Percentiles rank a stretch among this genome's conserved stretches.
These are phyloP conservation scores for Rotaria magnacalcarata DNA, from an alignment of 2,888 invertebrate genomes.

Conservation along the genomic window DNA sequence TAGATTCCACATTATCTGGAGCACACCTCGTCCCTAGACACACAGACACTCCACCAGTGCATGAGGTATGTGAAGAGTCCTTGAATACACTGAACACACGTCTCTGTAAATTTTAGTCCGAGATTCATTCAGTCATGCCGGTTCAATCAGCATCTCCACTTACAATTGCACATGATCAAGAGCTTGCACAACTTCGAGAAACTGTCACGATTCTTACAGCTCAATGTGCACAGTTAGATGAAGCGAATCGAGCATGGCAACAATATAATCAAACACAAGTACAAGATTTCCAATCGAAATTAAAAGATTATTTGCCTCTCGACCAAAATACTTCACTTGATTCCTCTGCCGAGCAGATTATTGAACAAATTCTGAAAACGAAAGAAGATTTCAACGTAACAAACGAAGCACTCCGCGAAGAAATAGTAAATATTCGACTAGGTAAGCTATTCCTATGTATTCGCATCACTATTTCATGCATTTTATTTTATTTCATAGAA, in stretches of 20 bases:
- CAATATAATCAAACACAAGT: not conserved
- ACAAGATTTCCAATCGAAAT: too few relatives aligned
- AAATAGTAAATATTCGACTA: not conserved
- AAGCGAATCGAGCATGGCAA: not conserved
- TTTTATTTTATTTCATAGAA: not conserved
- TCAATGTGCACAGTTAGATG: not conserved
- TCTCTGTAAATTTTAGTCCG: too few relatives aligned
- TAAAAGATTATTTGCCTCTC: not conserved
- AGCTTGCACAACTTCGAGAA: not conserved
- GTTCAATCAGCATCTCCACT: too few relatives aligned
- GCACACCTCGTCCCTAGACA: not conserved
- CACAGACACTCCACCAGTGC: not conserved
- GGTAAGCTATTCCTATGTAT: not conserved
- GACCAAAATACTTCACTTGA: not conserved
- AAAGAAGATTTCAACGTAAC: not conserved
- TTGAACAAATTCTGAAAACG: not conserved
- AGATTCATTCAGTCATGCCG: too few relatives aligned
- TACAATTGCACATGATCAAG: not conserved
- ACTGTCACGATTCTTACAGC: not conserved
- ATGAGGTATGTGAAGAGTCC: not conserved
- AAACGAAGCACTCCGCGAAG: not conserved
- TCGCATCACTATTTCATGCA: not conserved
- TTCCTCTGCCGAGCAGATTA: not conserved
- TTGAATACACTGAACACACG: fast-evolving
- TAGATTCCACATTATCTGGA: not conserved